Base-by-base conservation (phyloP, 2,888 invertebrate genomes). In the Colletes collaris region DNA sequence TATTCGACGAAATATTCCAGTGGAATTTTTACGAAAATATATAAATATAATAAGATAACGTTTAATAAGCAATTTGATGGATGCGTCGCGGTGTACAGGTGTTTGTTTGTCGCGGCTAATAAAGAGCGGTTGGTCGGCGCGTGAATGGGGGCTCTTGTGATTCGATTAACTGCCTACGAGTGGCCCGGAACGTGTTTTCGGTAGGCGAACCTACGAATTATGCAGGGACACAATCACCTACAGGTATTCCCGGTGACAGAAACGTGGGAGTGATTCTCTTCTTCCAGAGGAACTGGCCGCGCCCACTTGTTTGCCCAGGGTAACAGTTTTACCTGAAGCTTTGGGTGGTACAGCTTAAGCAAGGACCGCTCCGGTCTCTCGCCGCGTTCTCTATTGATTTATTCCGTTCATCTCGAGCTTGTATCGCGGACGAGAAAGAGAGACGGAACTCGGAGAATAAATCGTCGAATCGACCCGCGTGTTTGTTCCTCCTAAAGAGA, bases 271-370 rank as follows among this genome's bases (percentile, higher is more conserved):
- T 88, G 88, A 88, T 74, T 79, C 79, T 67, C 64, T 58, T 56
- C 53, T 59, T 46, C 46, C 67, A n/a, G 64, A 65, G 62, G 73
- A 74, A 65, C 76, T 63, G 66, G 83, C 87, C 90, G 89, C 91
- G 89, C 91, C 90, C 89, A 91, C 88, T 91, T 91, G 90, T 91
- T 91, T 91, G 88, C 85, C 76, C 84, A 85, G 84, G 83, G 87
- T 88, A 89, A 88, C 89, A 90, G 83, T 89, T 87, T 87, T 90
- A 89, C 90, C 89, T 87, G 86, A 37, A 67, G 66, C 76, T 64
- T 67, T 35, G 72, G 63, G 67, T 68, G 81, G 70, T 50, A 66
- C 69, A 68, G 64, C 72, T 72, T 69, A 59, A 74, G 55, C 72
- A 46, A 60, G 63, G 64, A 65, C 63, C 74, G 68, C 40, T 49